A percentile compares a stretch with the other conserved stretches of the same genome.
Conservation (phyloP, 2,113 vertebrate genomes). For the Vulpes vulpes region DNA sequence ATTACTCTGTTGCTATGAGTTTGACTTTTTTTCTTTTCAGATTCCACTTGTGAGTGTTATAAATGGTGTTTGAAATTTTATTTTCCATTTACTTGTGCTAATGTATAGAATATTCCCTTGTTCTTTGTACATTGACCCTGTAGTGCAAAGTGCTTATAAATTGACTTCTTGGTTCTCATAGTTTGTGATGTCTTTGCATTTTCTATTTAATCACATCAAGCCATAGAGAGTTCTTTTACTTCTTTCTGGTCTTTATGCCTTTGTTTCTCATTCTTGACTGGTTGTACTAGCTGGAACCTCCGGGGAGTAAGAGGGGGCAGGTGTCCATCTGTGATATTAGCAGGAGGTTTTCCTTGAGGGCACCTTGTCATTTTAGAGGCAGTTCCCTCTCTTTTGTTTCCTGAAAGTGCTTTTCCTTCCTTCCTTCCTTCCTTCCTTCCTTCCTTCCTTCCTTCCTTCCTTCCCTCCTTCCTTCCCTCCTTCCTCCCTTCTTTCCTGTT, state of each 20-base stretch:
- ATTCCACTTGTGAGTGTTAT: neutral
- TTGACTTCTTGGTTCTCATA: neutral
- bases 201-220: neutral
- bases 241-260: neutral
- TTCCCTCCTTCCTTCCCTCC: no score
- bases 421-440: no score
- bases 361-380: accelerated
- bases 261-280: neutral
- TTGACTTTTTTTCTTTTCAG: neutral
- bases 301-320: accelerated
- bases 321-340: accelerated
- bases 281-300: accelerated
- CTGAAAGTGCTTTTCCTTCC: neutral
- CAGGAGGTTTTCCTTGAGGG: neutral
- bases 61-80: neutral
- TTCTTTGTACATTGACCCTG: neutral
- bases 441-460: no score
- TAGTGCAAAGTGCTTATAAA: no score
- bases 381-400: no score
- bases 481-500: no score
- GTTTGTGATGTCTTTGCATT: neutral
- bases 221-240: no score
- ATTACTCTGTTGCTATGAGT: neutral
- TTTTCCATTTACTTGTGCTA: neutral
- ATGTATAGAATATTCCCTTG: no score